Base-by-base conservation (phyloP, 2,113 vertebrate species). In the western clawed frog (Xenopus tropicalis) region DNA sequence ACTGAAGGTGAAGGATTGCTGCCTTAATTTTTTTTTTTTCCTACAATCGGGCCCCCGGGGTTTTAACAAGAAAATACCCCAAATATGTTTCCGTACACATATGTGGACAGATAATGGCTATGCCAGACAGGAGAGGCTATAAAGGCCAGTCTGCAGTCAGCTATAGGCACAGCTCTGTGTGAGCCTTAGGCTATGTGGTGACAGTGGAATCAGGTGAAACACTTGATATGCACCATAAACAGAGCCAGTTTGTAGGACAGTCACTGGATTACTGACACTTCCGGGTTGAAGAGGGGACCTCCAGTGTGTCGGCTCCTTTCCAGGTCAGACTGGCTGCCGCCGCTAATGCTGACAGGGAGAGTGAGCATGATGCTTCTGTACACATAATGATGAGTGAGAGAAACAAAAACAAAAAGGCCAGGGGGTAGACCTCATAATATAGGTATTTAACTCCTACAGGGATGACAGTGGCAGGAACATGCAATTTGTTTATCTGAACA, bases 301-400 rank as follows among this genome's bases (percentile, higher is more conserved):
- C 84, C 16, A 72, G 85, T 81, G 84, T 73, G 75, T 76, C 80
- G 58, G 82, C 78, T 80, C 84, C 86, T 83, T 88, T 86, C 87
- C 85, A 88, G 91, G 91, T 91, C 93, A 94, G 89, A 92, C 92
- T 89, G 90, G 80, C 88, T 90, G 89, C 90, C 80, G 88, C 93
- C 88, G 89, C 70, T 68, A 54, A 10, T 0, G 25, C 77, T 80
- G 80, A 80, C 77, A 81, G 80, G 80, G 82, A 84, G 73, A 79
- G 70, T 72, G 70, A 79, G 1, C 71, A 59, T 68, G 51, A 46
- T 7, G 79, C 79, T 78, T 78, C 54, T 61, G 68, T 75, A 62
- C 71, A 74, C 46, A 66, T 44, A 67, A 74, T 7, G 51, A 84
- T 59, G 74, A 84, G 59, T 0, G 56, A 83, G 78, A 74, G 79